Evolutionary conservation across 2,888 invertebrate genomes (phyloP).

Genomic region (Miltochrista miniata): DNA sequence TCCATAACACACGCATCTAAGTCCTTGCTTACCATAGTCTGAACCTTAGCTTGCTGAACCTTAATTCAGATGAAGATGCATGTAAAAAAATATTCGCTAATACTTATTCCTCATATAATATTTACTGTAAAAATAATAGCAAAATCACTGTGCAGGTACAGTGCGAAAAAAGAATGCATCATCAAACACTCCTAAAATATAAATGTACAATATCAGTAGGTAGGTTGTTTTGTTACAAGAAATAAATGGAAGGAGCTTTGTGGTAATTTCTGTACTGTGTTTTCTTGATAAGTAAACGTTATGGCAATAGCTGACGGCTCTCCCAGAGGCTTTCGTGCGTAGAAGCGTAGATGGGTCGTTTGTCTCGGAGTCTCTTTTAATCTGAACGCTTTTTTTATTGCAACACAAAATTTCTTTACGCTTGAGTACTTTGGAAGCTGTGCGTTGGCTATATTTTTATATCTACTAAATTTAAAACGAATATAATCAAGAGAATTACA

Average conservation of each 20-base stretch:
- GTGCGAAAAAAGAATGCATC: slow-evolving; percentile 4
- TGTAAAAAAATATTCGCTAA: too few relatives aligned
- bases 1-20: too few relatives aligned
- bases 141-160: too few relatives aligned
- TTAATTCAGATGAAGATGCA: too few relatives aligned
- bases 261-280: slow-evolving; percentile 48
- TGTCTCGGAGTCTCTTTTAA: slow-evolving; percentile 59
- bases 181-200: slow-evolving; percentile 16
- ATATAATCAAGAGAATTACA: too few relatives aligned
- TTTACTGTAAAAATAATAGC: too few relatives aligned
- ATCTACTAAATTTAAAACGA: too few relatives aligned
- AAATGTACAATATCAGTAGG: slow-evolving; percentile 23
- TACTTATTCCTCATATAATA: too few relatives aligned
- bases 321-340: slow-evolving; percentile 58
- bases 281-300: slow-evolving; percentile 71
- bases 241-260: slow-evolving; percentile 31
- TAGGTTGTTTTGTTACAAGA: slow-evolving; percentile 22
- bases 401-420: slow-evolving; percentile 16
- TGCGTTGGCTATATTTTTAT: too few relatives aligned
- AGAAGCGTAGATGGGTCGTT: slow-evolving; percentile 53
- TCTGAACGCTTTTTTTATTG: slow-evolving; percentile 65
- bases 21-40: too few relatives aligned
- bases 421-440: slow-evolving; percentile 11
- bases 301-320: slow-evolving; percentile 61
- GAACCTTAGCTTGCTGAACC: too few relatives aligned